Evolutionary conservation across 2,888 invertebrate species (phyloP).

Genomic region (Nemotelus nigrinus): DNA sequence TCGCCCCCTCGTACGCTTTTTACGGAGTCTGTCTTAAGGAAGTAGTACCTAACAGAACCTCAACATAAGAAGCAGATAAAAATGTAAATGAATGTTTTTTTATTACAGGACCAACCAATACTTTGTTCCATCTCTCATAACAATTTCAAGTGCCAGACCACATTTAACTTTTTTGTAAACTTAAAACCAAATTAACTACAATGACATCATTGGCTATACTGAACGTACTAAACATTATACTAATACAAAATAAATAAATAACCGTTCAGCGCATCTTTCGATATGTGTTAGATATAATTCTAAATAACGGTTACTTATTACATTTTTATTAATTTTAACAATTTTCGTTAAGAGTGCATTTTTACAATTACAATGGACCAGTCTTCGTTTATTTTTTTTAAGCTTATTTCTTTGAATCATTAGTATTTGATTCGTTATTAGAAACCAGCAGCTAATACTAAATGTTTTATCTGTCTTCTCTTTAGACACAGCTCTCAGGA

Average conservation of each 20-base stretch:
- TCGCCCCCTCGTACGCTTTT: too few relatives aligned
- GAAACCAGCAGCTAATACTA: not conserved
- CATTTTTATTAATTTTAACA: slow-evolving; percentile 15
- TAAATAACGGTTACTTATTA: slow-evolving; percentile 7
- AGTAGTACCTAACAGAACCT: too few relatives aligned
- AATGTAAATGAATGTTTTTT: too few relatives aligned
- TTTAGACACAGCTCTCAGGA: slow-evolving; percentile 87
- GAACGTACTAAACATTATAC: not conserved
- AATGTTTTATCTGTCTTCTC: not conserved
- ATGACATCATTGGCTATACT: too few relatives aligned
- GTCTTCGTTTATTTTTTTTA: slow-evolving; percentile 47
- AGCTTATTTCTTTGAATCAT: not conserved
- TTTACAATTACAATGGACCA: slow-evolving; percentile 47
- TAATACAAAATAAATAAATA: not conserved
- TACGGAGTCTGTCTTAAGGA: too few relatives aligned
- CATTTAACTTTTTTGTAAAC: too few relatives aligned
- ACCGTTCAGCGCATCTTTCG: not conserved
- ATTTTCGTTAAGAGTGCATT: slow-evolving; percentile 16
- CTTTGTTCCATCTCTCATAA: too few relatives aligned
- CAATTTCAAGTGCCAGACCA: too few relatives aligned
- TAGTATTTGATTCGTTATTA: slow-evolving; percentile 1
- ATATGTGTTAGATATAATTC: slow-evolving; percentile 37
- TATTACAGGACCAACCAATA: too few relatives aligned
- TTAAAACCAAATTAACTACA: too few relatives aligned
- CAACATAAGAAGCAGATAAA: too few relatives aligned